These are phyloP conservation scores for Drosophila azteca DNA, from an alignment of 1,140 invertebrate genomes.

Conservation along the genomic window DNA sequence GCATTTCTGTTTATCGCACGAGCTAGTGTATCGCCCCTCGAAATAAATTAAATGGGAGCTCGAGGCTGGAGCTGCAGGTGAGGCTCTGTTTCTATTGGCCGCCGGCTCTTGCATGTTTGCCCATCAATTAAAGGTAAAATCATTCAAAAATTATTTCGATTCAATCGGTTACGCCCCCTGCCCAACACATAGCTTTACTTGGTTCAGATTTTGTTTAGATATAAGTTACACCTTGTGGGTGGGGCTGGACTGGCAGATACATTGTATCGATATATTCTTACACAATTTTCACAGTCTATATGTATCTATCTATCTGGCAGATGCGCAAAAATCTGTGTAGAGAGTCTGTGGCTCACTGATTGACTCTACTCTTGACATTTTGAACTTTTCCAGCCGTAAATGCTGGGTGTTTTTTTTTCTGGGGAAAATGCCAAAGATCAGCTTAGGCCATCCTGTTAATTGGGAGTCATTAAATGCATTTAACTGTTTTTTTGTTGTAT, in stretches of 20 bases:
- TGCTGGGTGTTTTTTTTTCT: background rate
- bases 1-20: conserved; percentile 17
- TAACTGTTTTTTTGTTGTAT: background rate
- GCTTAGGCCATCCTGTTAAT: conserved; percentile 1
- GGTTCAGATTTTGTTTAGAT: conserved; percentile 39
- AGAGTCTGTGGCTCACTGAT: background rate
- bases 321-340: conserved; percentile 10
- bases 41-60: background rate
- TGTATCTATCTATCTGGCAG: background rate
- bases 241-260: conserved; percentile 28
- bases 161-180: conserved; percentile 28
- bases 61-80: background rate
- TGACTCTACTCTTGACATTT: conserved; percentile 16
- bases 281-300: conserved; percentile 5
- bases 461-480: conserved; percentile 6
- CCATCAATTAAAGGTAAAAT: conserved; percentile 1
- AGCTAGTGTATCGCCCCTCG: conserved; percentile 7
- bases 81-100: conserved; percentile 27
- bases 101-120: conserved; percentile 26
- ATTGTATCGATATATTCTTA: conserved; percentile 18
- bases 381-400: conserved; percentile 15
- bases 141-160: conserved; percentile 12
- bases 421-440: background rate
- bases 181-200: background rate
- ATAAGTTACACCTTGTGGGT: conserved; percentile 49